Base-by-base conservation (phyloP, 2,113 vertebrate species). In the Xiphophorus hellerii region DNA sequence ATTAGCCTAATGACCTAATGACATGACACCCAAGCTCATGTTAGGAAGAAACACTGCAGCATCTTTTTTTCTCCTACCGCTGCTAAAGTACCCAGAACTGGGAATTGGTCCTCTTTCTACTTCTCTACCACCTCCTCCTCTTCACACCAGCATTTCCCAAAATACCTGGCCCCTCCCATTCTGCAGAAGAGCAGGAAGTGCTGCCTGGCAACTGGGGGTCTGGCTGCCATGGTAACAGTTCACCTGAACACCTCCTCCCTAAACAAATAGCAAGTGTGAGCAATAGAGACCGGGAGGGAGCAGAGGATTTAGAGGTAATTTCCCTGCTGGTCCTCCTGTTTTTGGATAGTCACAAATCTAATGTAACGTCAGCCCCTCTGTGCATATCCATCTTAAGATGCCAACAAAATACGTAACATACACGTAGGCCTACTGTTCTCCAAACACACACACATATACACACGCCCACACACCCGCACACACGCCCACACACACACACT, bases 131-230 rank as follows among this genome's bases (percentile, higher is more conserved):
- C 78, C 54, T 60, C 70, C 75, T 85, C 87, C 81, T 81, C 80
- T 85, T 92, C 89, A 87, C 90, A 89, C 87, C 84, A 85, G 73
- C 70, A 78, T 87, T 86, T 90, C 88, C 82, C 76, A 93, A 90
- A 91, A 92, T 90, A 93, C 85, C 77, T 89, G 85, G 78, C 85
- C 89, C 87, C 86, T 90, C 89, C 88, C 77, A 72, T 54, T 65
- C 69, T 70, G 71, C 61, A 76, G 65, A 88, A 62, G 86, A 91
- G 88, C 87, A 90, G 90, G 92, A 93, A 91, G 89, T 89, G 91
- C 78, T 92, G 89, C 91, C 86, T 87, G 75, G 92, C 86, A 92
- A 92, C 90, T 82, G 39, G 77, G 66, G 84, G 85, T 79, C 86
- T 72, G 71, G 89, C 84, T 92, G 84, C 88, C 83, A 22, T 90